phyloP scores from a whole-genome alignment of 2,888 invertebrate species.

The Encarsia formosa region DNA sequence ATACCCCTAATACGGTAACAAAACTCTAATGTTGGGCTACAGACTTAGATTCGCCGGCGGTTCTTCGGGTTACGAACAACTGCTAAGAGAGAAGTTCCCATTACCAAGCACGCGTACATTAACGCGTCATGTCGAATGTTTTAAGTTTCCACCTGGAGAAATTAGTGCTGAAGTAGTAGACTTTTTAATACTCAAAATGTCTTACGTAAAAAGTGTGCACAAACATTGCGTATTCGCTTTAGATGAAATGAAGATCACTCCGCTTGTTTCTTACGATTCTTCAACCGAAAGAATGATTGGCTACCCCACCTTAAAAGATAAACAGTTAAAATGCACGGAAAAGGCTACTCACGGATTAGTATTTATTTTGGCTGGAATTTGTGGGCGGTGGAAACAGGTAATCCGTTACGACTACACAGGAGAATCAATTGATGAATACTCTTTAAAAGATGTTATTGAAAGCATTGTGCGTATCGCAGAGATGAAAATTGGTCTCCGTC shows the following conservation, averaged over 20 bases:
- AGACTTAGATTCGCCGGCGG: too few relatives aligned
- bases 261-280: conserved; percentile 13
- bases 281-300: conserved; percentile 11
- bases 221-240: conserved; percentile 22
- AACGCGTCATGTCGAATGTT: conserved; percentile 8
- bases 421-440: conserved; percentile 29
- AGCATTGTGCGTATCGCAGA: conserved; percentile 27
- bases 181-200: conserved; percentile 9
- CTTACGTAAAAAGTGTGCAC: conserved; percentile 5
- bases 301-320: conserved; percentile 11
- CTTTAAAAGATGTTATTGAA: conserved; percentile 28
- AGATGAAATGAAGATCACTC: conserved; percentile 27
- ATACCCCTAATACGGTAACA: too few relatives aligned
- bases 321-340: conserved; percentile 4
- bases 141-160: conserved; percentile 21
- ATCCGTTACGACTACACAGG: conserved; percentile 36
- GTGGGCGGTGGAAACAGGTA: conserved; percentile 34
- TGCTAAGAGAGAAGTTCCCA: background rate
- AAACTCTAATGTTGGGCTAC: too few relatives aligned
- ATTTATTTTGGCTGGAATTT: conserved; percentile 35
- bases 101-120: conserved; percentile 10
- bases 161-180: conserved; percentile 23
- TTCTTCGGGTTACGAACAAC: conserved; percentile 6
- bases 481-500: conserved; percentile 29
- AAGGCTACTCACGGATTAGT: conserved; percentile 34